These are phyloP conservation scores for Leguminivora glycinivorella DNA, from an alignment of 1,140 invertebrate species.

Conservation along the genomic window DNA sequence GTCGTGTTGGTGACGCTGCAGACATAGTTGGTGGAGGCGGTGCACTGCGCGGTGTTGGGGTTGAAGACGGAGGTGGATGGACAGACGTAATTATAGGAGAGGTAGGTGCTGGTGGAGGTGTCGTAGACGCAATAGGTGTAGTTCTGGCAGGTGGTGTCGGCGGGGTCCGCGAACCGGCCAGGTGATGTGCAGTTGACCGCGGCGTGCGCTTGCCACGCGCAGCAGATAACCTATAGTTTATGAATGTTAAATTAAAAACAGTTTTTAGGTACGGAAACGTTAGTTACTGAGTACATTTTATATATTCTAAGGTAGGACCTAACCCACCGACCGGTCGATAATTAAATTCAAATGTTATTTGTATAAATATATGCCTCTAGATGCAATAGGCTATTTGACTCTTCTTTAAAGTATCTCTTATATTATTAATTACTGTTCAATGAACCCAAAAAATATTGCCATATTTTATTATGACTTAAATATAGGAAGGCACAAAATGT, in stretches of 20 bases:
- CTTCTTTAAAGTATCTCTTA: too few relatives aligned
- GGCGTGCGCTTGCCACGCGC: constrained; percentile 44
- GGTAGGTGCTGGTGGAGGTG: constrained; percentile 35
- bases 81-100: constrained; percentile 57
- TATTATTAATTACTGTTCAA: too few relatives aligned
- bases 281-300: not conserved
- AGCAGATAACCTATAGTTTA: constrained; percentile 41
- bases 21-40: constrained; percentile 41
- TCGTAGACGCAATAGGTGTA: constrained; percentile 54
- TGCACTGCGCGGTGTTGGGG: constrained; percentile 42
- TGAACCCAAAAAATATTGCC: too few relatives aligned
- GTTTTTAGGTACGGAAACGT: not conserved
- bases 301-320: too few relatives aligned
- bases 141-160: constrained; percentile 52
- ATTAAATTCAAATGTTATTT: too few relatives aligned
- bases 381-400: too few relatives aligned
- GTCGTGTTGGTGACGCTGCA: constrained; percentile 40
- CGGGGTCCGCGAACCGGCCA: constrained; percentile 48
- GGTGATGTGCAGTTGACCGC: constrained; percentile 50
- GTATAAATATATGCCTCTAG: too few relatives aligned
- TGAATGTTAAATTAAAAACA: constrained; percentile 29
- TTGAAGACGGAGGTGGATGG: constrained; percentile 54
- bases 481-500: too few relatives aligned
- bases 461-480: too few relatives aligned
- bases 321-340: too few relatives aligned